A percentile compares a stretch with the other conserved stretches of the same genome.
phyloP scores from a whole-genome alignment of 1,140 invertebrate genomes.

The Rhyzopertha dominica region DNA sequence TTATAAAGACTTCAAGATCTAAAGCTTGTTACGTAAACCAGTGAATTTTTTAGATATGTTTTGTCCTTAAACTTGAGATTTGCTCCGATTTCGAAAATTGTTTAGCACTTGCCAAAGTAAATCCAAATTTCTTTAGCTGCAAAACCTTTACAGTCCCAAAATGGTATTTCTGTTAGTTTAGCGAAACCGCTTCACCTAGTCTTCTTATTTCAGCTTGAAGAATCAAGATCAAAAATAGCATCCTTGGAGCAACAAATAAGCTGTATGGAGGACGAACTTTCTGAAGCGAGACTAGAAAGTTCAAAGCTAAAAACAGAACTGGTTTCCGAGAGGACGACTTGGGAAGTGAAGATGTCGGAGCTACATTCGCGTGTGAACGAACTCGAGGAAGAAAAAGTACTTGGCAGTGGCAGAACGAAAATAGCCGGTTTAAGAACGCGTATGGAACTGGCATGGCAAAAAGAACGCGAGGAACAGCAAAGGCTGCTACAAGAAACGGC shows the following conservation, averaged over 20 bases:
- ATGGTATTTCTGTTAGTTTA: too few species aligned
- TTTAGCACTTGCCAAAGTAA: too few species aligned
- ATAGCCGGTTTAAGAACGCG: conserved; percentile 80
- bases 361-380: conserved; percentile 89
- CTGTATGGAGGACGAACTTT: conserved; percentile 82
- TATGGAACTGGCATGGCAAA: conserved; percentile 93
- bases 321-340: conserved; percentile 80
- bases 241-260: conserved; percentile 76
- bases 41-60: too few species aligned
- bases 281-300: conserved; percentile 72
- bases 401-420: conserved; percentile 75
- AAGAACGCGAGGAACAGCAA: conserved; percentile 89
- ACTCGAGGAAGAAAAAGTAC: conserved; percentile 76
- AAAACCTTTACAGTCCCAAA: too few species aligned
- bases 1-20: too few species aligned
- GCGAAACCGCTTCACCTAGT: too few species aligned
- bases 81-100: too few species aligned
- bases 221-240: conserved; percentile 59
- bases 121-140: too few species aligned
- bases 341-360: conserved; percentile 84
- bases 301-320: conserved; percentile 86
- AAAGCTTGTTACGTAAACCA: too few species aligned
- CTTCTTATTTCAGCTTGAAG: conserved; percentile 44
- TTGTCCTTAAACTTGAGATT: too few species aligned
- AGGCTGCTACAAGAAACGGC: conserved; percentile 85